Conservation (phyloP, 2,113 vertebrate genomes). For the Pygoscelis adeliae region DNA sequence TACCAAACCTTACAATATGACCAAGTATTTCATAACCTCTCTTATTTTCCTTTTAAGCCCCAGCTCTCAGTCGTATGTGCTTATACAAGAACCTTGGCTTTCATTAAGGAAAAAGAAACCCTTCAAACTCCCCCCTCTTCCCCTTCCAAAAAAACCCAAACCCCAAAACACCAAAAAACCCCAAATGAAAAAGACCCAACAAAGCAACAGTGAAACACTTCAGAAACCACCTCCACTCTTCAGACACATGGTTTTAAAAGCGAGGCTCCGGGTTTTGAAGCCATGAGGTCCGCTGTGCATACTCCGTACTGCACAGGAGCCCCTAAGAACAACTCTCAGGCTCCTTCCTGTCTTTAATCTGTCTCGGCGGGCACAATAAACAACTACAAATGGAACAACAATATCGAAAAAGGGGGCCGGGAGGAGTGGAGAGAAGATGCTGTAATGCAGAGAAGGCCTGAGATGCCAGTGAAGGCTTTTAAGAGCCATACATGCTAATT, state of each 20-base stretch:
- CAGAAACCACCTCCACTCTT: not conserved
- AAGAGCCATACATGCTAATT: conserved; percentile 74
- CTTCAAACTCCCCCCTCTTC: not conserved
- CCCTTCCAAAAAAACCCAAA: not conserved
- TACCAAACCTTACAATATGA: not conserved
- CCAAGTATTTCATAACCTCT: not conserved
- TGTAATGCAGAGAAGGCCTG: conserved; percentile 19
- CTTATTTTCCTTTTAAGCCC: not conserved
- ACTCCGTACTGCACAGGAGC: not conserved
- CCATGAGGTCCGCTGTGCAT: not conserved
- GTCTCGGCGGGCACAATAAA: conserved; percentile 58
- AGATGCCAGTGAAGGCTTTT: conserved; percentile 60
- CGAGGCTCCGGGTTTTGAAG: not conserved
- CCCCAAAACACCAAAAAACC: too few relatives aligned
- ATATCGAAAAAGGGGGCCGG: not conserved
- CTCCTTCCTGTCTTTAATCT: conserved; percentile 32
- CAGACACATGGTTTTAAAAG: not conserved
- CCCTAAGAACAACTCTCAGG: not conserved
- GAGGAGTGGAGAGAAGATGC: not conserved
- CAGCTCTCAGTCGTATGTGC: not conserved
- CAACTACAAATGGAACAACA: conserved; percentile 62
- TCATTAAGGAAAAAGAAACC: not conserved
- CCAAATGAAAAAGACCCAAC: not conserved
- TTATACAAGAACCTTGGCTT: not conserved
- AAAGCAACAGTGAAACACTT: not conserved